Evolutionary conservation across 2,113 vertebrate species (phyloP).

Genomic region (Cryptoleucopteryx plumbea): DNA sequence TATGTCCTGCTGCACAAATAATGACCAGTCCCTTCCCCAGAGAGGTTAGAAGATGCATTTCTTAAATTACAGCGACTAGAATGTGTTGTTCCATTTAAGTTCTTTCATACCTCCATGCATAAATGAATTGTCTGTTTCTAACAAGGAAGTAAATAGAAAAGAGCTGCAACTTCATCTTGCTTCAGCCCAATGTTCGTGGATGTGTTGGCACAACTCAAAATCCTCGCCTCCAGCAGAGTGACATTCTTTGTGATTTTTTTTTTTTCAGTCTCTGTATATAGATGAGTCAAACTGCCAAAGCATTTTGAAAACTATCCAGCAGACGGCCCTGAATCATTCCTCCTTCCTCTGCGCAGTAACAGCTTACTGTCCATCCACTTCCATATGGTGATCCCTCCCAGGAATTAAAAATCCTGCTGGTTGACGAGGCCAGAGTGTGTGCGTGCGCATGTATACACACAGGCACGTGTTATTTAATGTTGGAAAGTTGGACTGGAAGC

Average conservation of each 20-base stretch:
- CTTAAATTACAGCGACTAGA: background rate
- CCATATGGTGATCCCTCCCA: background rate
- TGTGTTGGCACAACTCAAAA: background rate
- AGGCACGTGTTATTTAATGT: rapidly evolving
- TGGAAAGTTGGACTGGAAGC: background rate
- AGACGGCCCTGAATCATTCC: background rate
- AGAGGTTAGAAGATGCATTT: background rate
- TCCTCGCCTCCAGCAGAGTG: background rate
- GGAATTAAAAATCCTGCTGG: background rate
- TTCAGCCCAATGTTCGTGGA: background rate
- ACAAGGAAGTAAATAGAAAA: background rate
- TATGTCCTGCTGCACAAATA: background rate
- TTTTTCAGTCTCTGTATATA: background rate
- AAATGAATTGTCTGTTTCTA: background rate
- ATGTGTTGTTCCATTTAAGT: background rate
- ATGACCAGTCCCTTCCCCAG: background rate
- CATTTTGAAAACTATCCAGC: background rate
- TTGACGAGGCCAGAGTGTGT: background rate
- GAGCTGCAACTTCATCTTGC: background rate
- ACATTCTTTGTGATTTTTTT: background rate
- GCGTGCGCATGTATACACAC: rapidly evolving
- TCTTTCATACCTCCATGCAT: background rate
- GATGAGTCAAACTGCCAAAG: constrained; percentile 8
- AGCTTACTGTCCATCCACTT: background rate
- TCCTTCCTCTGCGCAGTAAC: background rate